A percentile compares a stretch with the other conserved stretches of the same genome.
Conservation (phyloP, 2,888 invertebrate genomes). For the Scaeva pyrastri region DNA sequence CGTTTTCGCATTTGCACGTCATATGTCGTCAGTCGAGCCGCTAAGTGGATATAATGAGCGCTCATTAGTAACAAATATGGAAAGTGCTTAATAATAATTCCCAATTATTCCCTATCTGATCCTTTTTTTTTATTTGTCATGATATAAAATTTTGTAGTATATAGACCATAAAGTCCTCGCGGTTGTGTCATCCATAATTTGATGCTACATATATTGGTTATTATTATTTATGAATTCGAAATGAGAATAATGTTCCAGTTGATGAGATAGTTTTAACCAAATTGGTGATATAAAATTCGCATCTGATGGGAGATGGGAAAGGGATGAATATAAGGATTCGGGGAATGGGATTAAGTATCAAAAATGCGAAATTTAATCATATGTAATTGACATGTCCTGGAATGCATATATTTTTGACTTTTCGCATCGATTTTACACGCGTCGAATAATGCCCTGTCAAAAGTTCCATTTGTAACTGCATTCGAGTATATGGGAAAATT, state of each 20-base stretch:
- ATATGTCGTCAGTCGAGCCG: slow-evolving; percentile 76
- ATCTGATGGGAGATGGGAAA: background rate
- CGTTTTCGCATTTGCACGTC: slow-evolving; percentile 70
- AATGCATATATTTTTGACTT: background rate
- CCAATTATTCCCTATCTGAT: slow-evolving; percentile 74
- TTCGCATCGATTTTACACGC: slow-evolving; percentile 61
- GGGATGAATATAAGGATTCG: background rate
- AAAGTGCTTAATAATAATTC: slow-evolving; percentile 75
- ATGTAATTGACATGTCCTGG: slow-evolving; percentile 28
- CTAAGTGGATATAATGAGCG: slow-evolving; percentile 75
- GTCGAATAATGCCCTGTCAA: slow-evolving; percentile 12
- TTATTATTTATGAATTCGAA: slow-evolving; percentile 71
- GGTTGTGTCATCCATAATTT: background rate
- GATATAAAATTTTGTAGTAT: no score
- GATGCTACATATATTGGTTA: slow-evolving; percentile 20
- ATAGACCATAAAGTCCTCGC: background rate
- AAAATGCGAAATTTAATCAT: slow-evolving; percentile 65
- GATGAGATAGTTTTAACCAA: slow-evolving; percentile 71
- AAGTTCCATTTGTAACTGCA: slow-evolving; percentile 16
- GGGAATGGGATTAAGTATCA: slow-evolving; percentile 54
- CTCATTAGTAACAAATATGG: slow-evolving; percentile 75
- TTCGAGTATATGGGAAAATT: background rate
- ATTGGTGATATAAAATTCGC: background rate
- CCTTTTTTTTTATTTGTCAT: slow-evolving; percentile 52
- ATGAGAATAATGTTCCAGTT: slow-evolving; percentile 73